phyloP scores from a whole-genome alignment of 2,113 vertebrate genomes.

The Pagrus major region DNA sequence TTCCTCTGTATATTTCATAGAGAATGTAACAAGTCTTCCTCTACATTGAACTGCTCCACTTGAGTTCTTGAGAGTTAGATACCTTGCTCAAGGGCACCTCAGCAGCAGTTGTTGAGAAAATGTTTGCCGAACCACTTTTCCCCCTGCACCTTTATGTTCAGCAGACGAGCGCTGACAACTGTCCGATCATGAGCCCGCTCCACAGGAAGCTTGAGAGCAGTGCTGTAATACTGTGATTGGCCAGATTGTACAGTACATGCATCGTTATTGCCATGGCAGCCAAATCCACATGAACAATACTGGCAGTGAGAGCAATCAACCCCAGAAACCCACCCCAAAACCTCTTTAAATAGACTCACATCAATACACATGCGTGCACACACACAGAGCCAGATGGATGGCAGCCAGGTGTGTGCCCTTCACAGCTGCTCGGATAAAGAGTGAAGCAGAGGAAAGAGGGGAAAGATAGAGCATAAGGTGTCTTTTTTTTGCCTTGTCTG shows the following conservation, averaged over 20 bases:
- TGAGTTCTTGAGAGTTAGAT: not conserved
- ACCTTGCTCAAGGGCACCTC: not conserved
- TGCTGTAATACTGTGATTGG: slow-evolving; percentile 21
- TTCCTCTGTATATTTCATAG: not conserved
- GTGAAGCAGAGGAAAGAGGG: slow-evolving; percentile 45
- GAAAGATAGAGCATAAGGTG: slow-evolving; percentile 45
- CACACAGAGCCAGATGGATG: slow-evolving; percentile 53
- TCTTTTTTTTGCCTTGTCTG: slow-evolving; percentile 1
- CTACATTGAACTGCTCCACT: not conserved
- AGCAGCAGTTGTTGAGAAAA: not conserved
- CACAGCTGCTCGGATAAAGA: slow-evolving; percentile 73
- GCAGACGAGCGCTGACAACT: not conserved
- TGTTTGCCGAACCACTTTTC: not conserved
- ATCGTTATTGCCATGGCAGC: slow-evolving; percentile 51
- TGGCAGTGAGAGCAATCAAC: slow-evolving; percentile 54
- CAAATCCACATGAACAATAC: slow-evolving; percentile 75
- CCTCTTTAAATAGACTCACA: slow-evolving; percentile 63
- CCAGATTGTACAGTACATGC: slow-evolving; percentile 31
- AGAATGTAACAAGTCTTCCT: not conserved
- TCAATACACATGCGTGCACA: slow-evolving; percentile 20
- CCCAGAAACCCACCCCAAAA: slow-evolving; percentile 40
- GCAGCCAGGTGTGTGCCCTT: slow-evolving; percentile 70
- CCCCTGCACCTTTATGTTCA: not conserved
- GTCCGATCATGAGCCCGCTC: not conserved
- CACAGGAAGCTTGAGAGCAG: not conserved